Evolutionary conservation across 2,888 invertebrate genomes (phyloP), one percentile per base, ranked within the genome.

Genomic region (Hecatera dysodea): DNA sequence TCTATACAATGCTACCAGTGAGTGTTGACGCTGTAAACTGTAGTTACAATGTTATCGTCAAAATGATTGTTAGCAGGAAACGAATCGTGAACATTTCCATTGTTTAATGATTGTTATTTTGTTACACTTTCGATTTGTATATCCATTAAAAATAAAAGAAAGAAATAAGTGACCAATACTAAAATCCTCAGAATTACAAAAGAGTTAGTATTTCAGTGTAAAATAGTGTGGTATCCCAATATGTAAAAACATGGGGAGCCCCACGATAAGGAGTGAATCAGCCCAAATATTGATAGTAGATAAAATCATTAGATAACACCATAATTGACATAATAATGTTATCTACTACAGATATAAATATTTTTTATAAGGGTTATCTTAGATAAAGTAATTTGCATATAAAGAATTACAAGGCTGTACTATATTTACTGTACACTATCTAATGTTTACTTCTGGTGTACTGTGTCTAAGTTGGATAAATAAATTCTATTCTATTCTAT

Each of bases 1-100:
- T 59, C 39, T 53, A 82, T 68, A 82, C 75, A 65, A 57, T 64
- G 69, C 75, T 70, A 75, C 83, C 36, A 66, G 46, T 33, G 17
- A 67, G 53, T 62, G 72, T 48, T 53, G 48, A 39, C 50, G 42
- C 19, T 64, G 63, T 66, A 64, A 22, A 61, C 42, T 50, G 19
- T 50, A 48, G 48, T 24, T 67, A 72, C 67, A 67, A 55, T 62
- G 67, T 66, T 82, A 78, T 79, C 70, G 24, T 46, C 29, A 57
- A 55, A 60, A 74, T 33, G 39, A 67, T 68, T 68, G 66, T 46
- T 69, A 62, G 64, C 56, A 59, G 72, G 61, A 65, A 70, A 72
- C n/a, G 2, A 46, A 72, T 61, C 59, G 42, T 62, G 19, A 63
- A 64, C 27, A 27, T 64, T 67, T 17, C 29, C 15, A 36, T 42